phyloP scores from a whole-genome alignment of 2,113 vertebrate species.

The human (Homo sapiens) region DNA sequence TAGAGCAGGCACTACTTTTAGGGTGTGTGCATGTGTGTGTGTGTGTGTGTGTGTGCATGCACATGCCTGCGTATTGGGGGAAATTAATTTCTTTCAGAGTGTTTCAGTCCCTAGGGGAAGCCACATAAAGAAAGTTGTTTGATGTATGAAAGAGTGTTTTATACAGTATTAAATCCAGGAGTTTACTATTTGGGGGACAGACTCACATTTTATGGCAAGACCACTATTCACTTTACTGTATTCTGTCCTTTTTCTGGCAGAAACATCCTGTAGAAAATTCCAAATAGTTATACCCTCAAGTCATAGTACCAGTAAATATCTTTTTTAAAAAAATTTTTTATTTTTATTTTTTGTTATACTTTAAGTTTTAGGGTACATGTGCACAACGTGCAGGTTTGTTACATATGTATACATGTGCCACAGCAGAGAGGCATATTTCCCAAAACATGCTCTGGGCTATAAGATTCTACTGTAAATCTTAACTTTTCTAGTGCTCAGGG shows the following conservation, averaged over 20 bases:
- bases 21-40: not conserved
- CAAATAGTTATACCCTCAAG: constrained; percentile 53
- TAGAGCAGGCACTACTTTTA: not conserved
- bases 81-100: constrained; percentile 9
- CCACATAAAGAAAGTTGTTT: not conserved
- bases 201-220: constrained; percentile 29
- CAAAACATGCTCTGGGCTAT: constrained; percentile 10
- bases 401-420: not conserved
- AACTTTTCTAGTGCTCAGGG: not conserved
- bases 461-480: constrained; percentile 33
- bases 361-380: too few relatives aligned
- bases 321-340: not conserved
- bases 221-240: not conserved
- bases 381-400: too few relatives aligned
- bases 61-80: not conserved
- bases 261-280: constrained; percentile 30
- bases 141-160: not conserved
- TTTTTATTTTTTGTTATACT: too few relatives aligned
- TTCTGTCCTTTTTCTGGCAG: not conserved
- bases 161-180: constrained; percentile 38
- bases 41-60: not conserved
- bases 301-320: constrained; percentile 9
- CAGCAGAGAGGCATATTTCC: not conserved
- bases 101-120: not conserved
- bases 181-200: constrained; percentile 49